Conservation (phyloP, 2,113 vertebrate species). For the Brachyistius frenatus region DNA sequence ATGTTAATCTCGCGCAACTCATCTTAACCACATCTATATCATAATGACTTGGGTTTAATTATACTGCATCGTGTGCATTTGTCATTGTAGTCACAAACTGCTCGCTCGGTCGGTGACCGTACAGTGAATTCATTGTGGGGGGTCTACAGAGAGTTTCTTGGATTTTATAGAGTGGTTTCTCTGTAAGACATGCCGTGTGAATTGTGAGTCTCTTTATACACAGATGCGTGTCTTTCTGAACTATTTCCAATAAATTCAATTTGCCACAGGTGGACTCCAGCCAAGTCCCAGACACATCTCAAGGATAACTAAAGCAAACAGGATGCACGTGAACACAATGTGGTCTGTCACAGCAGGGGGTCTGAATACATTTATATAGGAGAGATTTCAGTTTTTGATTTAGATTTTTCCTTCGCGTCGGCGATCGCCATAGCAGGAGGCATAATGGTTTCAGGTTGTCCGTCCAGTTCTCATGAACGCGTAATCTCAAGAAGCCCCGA, state of each 20-base stretch:
- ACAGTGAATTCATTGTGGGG: too few relatives aligned
- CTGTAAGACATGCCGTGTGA: not conserved
- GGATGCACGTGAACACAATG: not conserved
- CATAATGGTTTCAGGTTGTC: too few relatives aligned
- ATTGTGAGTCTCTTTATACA: not conserved
- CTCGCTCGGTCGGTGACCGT: too few relatives aligned
- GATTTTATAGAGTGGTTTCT: not conserved
- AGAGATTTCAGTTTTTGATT: not conserved
- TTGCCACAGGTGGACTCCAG: not conserved
- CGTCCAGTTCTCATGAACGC: too few relatives aligned
- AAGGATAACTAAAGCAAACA: not conserved
- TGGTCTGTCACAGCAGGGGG: not conserved
- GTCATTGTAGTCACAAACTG: too few relatives aligned
- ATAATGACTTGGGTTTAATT: too few relatives aligned
- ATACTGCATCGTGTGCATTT: too few relatives aligned
- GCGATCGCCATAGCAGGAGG: too few relatives aligned
- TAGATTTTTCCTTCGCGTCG: too few relatives aligned
- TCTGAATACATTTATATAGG: not conserved
- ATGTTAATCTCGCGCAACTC: too few relatives aligned
- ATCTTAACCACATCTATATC: too few relatives aligned
- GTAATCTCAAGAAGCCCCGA: too few relatives aligned
- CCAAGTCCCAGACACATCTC: not conserved
- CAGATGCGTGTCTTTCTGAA: not conserved
- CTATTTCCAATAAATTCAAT: not conserved
- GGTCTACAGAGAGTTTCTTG: not conserved